phyloP scores from a whole-genome alignment of 2,888 invertebrate genomes.

The Pterostichus niger region DNA sequence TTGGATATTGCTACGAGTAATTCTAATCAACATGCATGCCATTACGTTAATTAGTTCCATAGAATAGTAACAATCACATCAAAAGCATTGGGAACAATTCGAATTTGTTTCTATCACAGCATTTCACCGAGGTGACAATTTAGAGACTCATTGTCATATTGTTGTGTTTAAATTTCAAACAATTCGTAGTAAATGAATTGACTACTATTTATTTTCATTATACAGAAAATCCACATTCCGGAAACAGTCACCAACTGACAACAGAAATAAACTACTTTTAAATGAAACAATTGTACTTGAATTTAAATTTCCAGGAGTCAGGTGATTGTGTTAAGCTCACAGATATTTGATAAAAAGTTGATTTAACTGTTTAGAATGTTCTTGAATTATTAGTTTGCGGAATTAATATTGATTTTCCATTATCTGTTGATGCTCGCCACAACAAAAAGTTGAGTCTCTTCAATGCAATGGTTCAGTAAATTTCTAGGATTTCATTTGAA shows the following conservation, averaged over 20 bases:
- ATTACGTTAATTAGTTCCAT: constrained; percentile 27
- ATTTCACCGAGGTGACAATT: not conserved
- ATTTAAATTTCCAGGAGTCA: not conserved
- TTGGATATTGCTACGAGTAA: constrained; percentile 26
- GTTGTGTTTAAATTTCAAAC: constrained; percentile 8
- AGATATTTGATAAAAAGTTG: constrained; percentile 43
- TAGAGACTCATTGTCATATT: not conserved
- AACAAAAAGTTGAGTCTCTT: constrained; percentile 9
- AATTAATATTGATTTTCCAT: constrained; percentile 53
- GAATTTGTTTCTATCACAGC: constrained; percentile 2
- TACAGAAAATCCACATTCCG: not conserved
- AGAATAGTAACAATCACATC: not conserved
- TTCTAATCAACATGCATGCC: constrained; percentile 24
- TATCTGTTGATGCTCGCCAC: constrained; percentile 21
- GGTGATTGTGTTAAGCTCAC: constrained; percentile 3
- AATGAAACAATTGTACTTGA: constrained; percentile 17
- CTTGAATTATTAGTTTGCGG: constrained; percentile 48
- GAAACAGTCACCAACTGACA: not conserved
- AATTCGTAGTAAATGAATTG: not conserved
- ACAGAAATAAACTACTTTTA: not conserved
- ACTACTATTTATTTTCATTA: constrained; percentile 4
- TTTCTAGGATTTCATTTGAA: constrained; percentile 14
- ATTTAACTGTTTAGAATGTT: constrained; percentile 28
- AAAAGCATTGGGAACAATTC: not conserved
- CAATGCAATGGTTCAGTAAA: constrained; percentile 10